Evolutionary conservation across 2,113 vertebrate genomes (phyloP), one percentile per base, ranked within the genome.

Genomic region (Sciurus niger): DNA sequence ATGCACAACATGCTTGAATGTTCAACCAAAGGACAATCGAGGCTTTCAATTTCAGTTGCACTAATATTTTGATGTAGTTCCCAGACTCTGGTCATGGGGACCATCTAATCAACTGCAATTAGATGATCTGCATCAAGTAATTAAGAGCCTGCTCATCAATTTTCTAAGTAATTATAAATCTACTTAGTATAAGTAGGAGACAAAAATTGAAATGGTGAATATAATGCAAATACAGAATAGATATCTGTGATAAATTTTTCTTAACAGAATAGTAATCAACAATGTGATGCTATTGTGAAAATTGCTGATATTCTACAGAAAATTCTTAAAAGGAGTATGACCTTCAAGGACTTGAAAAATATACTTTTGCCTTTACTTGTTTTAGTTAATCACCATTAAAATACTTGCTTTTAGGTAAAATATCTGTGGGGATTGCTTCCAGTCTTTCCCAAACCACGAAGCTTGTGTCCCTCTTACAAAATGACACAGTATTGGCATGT

Each of bases 41-140:
- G 22, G n/a, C 85, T 96, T 63, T 93, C 51, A 37, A 72, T 63
- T 85, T 83, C 17, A 95, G 73, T 90, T 83, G 72, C 32, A 76
- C 48, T 86, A 68, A 88, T 84, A 90, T 51, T 94, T 80, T 88
- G 30, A 77, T 46, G 24, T 68, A 78, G 78, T 60, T 90, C 40
- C 84, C 34, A 76, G 51, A 51, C 37, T 43, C 77, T 46, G 32
- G 77, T 74, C n/a, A 58, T 37, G 77, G 51, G 48, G 24, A 65
- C 18, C 43, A 72, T 6, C 43, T 68, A 80, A 53, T 82, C 70
- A 90, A 80, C 51, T 80, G 4, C 82, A 72, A 67, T 90, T 67
- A 53, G 58, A 82, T 78, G 34, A 77, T 40, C 12, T 72, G 40
- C 28, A 73, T 55, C 77, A 87, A 40, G 32, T 87, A 79, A 74